Evolutionary conservation across 2,797 vertebrate species (phyloP), one percentile per base, ranked within the genome.

Genomic region (Erethizon dorsatum): DNA sequence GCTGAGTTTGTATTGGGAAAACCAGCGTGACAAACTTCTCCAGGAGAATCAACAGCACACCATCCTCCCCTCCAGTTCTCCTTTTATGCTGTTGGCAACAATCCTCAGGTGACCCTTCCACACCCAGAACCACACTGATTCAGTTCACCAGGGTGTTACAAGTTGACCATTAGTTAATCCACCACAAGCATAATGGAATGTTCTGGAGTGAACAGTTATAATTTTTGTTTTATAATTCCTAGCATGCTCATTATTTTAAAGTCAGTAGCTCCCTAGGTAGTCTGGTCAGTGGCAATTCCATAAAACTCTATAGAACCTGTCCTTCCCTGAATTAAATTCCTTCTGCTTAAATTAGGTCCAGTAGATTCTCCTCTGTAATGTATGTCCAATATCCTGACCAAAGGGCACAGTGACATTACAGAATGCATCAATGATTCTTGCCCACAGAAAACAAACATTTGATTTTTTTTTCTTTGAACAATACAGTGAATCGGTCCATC

Each of bases 181-280:
- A n/a, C 15, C 33, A 33, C 65, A 67, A n/a, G 2, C 26, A 41
- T 0, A 57, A 0, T 15, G n/a, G 41, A 33, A 3, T 65, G 1
- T 31, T 91, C 52, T 65, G 24, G 24, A 79, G 28, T 9, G 6
- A n/a, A 28, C 31, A 73, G 11, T 57, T 47, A 47, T 1, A 17
- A 7, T 22, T 78, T 94, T 6, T 18, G 28, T 50, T 83, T 92
- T 65, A 83, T 0, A 15, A 83, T 45, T 73, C 24, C 41, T 91
- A 26, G 14, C 0, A 50, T 67, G 31, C 31, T 88, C 45, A 31
- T 14, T 78, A 73, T 61, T 37, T 71, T 67, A 57, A 85, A 94
- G 47, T 22, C 5, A 52, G 41, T 10, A 75, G 41, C 13, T 85
- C 63, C 4, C 67, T 28, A 45, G 1, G 10, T 33, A 63, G 17